Evolutionary conservation across 2,797 vertebrate species (phyloP), one percentile per base, ranked within the genome.

Genomic region (Etheostoma perlongum): DNA sequence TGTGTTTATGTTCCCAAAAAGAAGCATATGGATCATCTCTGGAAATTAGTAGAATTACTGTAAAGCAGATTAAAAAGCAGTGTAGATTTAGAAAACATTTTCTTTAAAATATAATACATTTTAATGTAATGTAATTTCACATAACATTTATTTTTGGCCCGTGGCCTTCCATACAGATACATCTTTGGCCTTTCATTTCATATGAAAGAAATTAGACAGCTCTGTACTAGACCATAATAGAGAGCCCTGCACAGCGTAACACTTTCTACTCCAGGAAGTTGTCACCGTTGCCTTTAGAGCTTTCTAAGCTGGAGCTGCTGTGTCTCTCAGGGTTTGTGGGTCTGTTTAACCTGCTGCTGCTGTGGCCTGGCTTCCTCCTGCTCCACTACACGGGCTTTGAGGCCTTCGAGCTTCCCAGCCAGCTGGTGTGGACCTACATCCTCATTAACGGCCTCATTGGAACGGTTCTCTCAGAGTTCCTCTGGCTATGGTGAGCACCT

Each of bases 331-430:
- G 98, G 80, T 99, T 99, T 90, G 97, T 99, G 74, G 98, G 98
- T 78, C 94, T 99, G 84, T 99, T 99, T 90, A 99, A 98, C 93
- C 93, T 99, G 86, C 94, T 99, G 92, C 95, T 99, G 80, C 94
- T 99, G 74, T 99, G 98, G 98, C 98, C 98, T 0, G 97, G 97
- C 60, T 99, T 99, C 91, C 96, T 99, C 83, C 87, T 99, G 73
- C 95, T 99, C 65, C 98, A 99, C 89, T 99, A 98, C 91, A 97
- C 97, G 0, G 97, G 97, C 44, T 97, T 97, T 79, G 98, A 99
- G 93, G 95, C 95, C 36, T 99, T 99, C 47, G 97, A 99, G 88
- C 96, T 99, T 84, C 98, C 98, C 85, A 98, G 94, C 88, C 97
- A 96, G 88, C 92, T 98, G 84, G 96, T 99, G 72, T 97, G 97